These are phyloP conservation scores for Clistopyga incitator DNA, from an alignment of 2,888 invertebrate genomes.

Conservation along the genomic window DNA sequence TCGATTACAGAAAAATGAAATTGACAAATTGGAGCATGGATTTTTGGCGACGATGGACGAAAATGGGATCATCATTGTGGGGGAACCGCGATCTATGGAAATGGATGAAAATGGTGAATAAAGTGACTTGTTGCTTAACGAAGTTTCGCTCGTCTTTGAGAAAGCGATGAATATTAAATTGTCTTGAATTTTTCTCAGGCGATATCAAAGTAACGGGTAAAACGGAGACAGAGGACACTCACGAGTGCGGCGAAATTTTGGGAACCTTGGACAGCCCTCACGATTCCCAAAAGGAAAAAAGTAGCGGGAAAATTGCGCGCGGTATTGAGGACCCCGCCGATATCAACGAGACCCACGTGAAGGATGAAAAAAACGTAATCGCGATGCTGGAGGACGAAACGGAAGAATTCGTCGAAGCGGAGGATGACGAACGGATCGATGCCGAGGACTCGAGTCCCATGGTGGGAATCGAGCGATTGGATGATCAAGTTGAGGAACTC, in stretches of 20 bases:
- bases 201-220: slow-evolving; percentile 78
- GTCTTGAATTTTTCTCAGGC: slow-evolving; percentile 69
- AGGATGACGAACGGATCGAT: background rate
- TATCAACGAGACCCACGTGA: background rate
- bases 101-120: slow-evolving; percentile 79
- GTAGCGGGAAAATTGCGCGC: background rate
- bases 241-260: slow-evolving; percentile 16
- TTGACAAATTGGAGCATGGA: slow-evolving; percentile 67
- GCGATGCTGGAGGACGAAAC: slow-evolving; percentile 74
- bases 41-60: slow-evolving; percentile 78
- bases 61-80: slow-evolving; percentile 79
- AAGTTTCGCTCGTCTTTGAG: too few relatives aligned
- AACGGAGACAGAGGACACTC: slow-evolving; percentile 68
- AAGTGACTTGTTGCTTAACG: too few relatives aligned
- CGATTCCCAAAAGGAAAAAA: slow-evolving; percentile 19
- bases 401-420: slow-evolving; percentile 38
- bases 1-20: slow-evolving; percentile 58
- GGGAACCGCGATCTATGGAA: slow-evolving; percentile 76
- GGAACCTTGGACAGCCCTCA: slow-evolving; percentile 25
- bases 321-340: slow-evolving; percentile 10
- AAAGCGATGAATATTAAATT: background rate
- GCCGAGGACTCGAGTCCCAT: slow-evolving; percentile 59
- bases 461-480: slow-evolving; percentile 74
- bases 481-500: slow-evolving; percentile 73
- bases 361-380: slow-evolving; percentile 71